phyloP scores from a whole-genome alignment of 2,888 invertebrate genomes.

The Idaea biselata region DNA sequence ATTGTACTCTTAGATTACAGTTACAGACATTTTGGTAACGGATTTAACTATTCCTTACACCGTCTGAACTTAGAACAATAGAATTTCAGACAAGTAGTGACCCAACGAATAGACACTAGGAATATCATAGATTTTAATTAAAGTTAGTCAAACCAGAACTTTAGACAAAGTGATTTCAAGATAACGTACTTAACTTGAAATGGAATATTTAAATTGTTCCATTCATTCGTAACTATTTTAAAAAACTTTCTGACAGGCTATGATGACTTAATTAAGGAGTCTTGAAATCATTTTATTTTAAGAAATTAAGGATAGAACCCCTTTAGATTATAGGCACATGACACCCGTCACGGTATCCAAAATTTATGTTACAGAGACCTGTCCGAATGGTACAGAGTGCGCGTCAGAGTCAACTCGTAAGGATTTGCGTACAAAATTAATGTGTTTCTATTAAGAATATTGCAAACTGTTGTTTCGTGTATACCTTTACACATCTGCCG shows the following conservation, averaged over 20 bases:
- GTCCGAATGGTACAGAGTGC: constrained; percentile 91
- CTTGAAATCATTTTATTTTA: constrained; percentile 28
- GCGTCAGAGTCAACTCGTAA: constrained; percentile 93
- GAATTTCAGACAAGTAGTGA: constrained; percentile 14
- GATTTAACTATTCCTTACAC: constrained; percentile 17
- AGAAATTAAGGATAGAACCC: constrained; percentile 27
- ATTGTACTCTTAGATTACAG: constrained; percentile 21
- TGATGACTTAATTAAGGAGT: neutral
- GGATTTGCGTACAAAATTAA: constrained; percentile 78
- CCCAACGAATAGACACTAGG: constrained; percentile 11
- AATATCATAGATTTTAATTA: constrained; percentile 13
- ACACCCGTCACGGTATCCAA: constrained; percentile 69
- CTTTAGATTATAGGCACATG: constrained; percentile 49
- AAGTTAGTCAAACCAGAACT: constrained; percentile 12
- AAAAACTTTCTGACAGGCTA: neutral
- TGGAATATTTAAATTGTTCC: constrained; percentile 5
- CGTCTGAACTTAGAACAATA: constrained; percentile 20
- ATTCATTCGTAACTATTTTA: neutral
- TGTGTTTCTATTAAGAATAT: constrained; percentile 73
- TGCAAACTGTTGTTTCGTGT: constrained; percentile 75
- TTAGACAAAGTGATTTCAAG: constrained; percentile 23
- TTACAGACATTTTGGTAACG: constrained; percentile 7
- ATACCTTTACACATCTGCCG: constrained; percentile 74
- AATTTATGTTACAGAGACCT: constrained; percentile 83
- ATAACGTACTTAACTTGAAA: constrained; percentile 7